Conservation (phyloP, 2,113 vertebrate genomes). For the Strigops habroptila region DNA sequence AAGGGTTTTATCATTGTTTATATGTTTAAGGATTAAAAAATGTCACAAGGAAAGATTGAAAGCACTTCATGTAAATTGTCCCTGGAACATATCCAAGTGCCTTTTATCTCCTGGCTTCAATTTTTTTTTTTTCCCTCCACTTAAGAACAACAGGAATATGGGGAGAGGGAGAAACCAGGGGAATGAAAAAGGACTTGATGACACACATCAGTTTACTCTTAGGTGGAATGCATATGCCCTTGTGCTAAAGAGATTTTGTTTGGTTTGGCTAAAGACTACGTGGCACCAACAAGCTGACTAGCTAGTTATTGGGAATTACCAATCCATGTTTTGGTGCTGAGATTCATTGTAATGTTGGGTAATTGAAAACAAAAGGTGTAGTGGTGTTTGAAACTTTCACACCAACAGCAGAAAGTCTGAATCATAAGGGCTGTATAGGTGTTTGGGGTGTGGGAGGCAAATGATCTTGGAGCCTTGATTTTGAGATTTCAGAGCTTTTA, state of each 20-base stretch:
- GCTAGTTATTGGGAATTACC: neutral
- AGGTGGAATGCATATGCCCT: neutral
- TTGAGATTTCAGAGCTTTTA: neutral
- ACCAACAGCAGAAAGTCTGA: neutral
- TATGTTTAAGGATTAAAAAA: slow-evolving; percentile 56
- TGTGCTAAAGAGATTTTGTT: neutral
- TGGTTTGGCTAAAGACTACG: neutral
- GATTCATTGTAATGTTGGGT: neutral
- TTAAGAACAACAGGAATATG: neutral
- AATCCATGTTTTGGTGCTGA: neutral
- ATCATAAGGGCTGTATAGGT: neutral
- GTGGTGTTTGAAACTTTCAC: neutral
- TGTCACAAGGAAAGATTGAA: slow-evolving; percentile 52
- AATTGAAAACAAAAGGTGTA: neutral
- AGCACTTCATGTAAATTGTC: slow-evolving; percentile 52
- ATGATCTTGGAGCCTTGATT: neutral
- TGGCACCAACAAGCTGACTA: neutral
- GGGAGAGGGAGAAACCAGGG: neutral
- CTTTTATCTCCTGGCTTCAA: slow-evolving; percentile 29
- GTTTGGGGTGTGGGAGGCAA: neutral
- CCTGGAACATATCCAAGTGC: slow-evolving; percentile 55
- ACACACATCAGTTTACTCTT: neutral
- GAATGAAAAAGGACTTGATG: neutral
- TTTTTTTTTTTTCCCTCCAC: neutral
- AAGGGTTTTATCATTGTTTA: slow-evolving; percentile 40